Percentiles rank a stretch among this genome's conserved stretches.
phyloP scores from a whole-genome alignment of 2,797 vertebrate genomes.

The Heterohyrax brucei region DNA sequence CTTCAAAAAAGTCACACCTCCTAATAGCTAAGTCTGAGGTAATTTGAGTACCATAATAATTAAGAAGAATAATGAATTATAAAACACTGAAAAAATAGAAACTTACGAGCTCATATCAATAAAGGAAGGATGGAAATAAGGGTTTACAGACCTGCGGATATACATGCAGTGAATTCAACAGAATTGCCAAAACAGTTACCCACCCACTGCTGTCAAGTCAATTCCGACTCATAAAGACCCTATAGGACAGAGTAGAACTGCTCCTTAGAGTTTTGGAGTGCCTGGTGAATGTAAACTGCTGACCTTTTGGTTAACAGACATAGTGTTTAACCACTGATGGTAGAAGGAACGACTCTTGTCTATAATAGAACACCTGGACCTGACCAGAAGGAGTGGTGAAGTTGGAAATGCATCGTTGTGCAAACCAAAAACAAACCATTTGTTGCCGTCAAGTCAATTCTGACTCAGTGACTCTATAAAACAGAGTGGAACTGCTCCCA shows the following conservation, averaged over 20 bases:
- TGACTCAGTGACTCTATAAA: neutral
- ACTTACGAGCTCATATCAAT: neutral
- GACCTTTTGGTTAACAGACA: neutral
- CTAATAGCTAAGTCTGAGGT: neutral
- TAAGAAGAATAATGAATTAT: slow-evolving; percentile 14
- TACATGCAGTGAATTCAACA: neutral
- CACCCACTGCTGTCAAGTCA: too few relatives aligned
- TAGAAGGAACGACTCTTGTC: neutral
- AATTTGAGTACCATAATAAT: slow-evolving; percentile 56
- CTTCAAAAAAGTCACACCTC: neutral
- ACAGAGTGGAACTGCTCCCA: neutral
- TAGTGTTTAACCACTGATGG: neutral
- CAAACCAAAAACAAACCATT: neutral
- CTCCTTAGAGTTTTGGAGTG: too few relatives aligned
- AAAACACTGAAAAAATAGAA: slow-evolving; percentile 44
- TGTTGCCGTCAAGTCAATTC: neutral
- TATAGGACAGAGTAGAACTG: too few relatives aligned
- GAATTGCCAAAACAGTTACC: slow-evolving; percentile 11
- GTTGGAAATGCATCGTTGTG: slow-evolving; percentile 22
- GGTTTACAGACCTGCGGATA: neutral
- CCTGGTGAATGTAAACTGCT: too few relatives aligned
- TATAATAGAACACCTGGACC: neutral
- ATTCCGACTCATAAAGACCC: too few relatives aligned
- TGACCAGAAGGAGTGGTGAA: neutral
- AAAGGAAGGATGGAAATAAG: neutral